phyloP scores from a whole-genome alignment of 92 coral and sea anemone genomes.

The Palythoa grandis region DNA sequence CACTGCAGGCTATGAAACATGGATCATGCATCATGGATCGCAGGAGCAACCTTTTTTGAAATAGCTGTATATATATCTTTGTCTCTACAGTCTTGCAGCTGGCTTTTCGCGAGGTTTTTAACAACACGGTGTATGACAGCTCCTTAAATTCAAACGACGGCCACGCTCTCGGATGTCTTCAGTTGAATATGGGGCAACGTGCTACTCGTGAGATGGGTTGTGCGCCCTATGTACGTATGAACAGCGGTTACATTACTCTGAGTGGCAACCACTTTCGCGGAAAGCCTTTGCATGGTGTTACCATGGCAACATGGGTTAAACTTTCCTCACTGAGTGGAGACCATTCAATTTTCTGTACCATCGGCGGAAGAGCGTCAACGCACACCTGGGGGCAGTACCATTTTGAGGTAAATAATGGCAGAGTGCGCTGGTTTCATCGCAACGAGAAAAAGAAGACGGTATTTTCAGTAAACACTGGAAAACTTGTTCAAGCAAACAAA shows the following conservation, averaged over 20 bases:
- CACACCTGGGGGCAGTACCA: constrained; percentile 36
- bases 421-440: constrained; percentile 39
- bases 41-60: no score
- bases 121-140: constrained; percentile 25
- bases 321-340: constrained; percentile 6
- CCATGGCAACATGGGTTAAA: constrained; percentile 41
- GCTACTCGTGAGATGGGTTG: constrained; percentile 44
- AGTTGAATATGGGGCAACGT: constrained; percentile 29
- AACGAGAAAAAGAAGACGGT: background rate
- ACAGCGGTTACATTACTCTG: constrained; percentile 47
- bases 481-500: constrained; percentile 2
- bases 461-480: constrained; percentile 6
- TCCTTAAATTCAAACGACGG: constrained; percentile 41
- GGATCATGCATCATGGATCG: no score
- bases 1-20: no score
- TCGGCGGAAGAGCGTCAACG: constrained; percentile 6
- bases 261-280: constrained; percentile 19
- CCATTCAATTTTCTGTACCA: constrained; percentile 7
- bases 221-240: constrained; percentile 49
- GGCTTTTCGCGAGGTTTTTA: constrained; percentile 40
- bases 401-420: constrained; percentile 30
- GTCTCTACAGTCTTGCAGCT: constrained; percentile 37
- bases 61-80: no score
- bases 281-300: constrained; percentile 4
- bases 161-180: constrained; percentile 1